Base-by-base conservation (phyloP, 2,888 invertebrate genomes). In the Tigriopus californicus region DNA sequence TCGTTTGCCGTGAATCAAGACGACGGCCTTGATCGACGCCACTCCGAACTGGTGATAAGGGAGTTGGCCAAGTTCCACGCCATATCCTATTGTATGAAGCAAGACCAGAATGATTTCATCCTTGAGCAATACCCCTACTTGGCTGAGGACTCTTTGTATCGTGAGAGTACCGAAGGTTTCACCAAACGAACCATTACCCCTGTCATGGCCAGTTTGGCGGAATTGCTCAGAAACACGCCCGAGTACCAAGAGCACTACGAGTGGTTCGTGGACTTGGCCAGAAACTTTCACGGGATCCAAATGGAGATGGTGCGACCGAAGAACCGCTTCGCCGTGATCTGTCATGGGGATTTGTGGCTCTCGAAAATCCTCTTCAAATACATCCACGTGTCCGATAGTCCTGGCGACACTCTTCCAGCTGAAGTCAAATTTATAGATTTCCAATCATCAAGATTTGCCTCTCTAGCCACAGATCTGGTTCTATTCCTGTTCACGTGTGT, bases 401-500 rank as follows among this genome's bases (percentile, higher is more conserved):
- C 18, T 6, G 10, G 46, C 41, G 41, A 18, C 8, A 12, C 18
- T 6, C 13, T 22, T 13, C 59, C 59, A n/a, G 15, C 41, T 8
- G 59, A 59, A 41, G 59, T 59, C 52, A 59, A 59, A 33, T 59
- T 59, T 25, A 59, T 59, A 11, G 59, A 59, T 24, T 59, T 59
- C 24, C 59, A 59, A 20, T 59, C 59, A 12, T 44, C 56, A 2
- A 18, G 56, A 20, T 56, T 56, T 22, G 44, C 56, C 18, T 56
- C 56, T 20, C n/a, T 56, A 18, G 56, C 56, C 20, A 56, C 56
- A 25, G 56, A 56, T 56, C 44, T 56, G 44, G 24, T 56, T 13
- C 41, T 56, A 20, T 56, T 56, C 24, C 44, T 56, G 5, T 56
- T 56, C 44, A 56, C 56, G 22, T 46, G 56, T 20, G 56, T 56